Conservation (phyloP, 2,888 invertebrate genomes). For the Diarsia mendica region DNA sequence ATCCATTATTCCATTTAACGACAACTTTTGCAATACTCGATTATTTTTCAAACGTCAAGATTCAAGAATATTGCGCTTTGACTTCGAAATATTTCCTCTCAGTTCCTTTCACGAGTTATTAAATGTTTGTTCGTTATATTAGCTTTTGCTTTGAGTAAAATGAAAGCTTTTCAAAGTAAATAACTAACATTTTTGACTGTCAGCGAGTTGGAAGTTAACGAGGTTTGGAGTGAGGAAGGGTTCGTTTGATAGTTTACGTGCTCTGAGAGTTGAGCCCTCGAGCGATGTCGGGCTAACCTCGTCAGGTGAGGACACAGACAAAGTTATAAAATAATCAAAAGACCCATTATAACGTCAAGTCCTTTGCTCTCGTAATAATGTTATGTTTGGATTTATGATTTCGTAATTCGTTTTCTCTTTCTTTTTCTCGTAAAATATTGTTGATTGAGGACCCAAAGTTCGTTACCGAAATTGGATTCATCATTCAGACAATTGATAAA, state of each 20-base stretch:
- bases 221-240: constrained; percentile 24
- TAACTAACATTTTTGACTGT: constrained; percentile 54
- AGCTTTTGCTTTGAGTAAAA: constrained; percentile 37
- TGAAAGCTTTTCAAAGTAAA: constrained; percentile 44
- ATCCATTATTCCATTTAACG: constrained; percentile 63
- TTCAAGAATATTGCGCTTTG: constrained; percentile 55
- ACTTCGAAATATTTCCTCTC: constrained; percentile 38
- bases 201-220: constrained; percentile 38
- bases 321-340: constrained; percentile 18
- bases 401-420: constrained; percentile 4
- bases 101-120: constrained; percentile 36
- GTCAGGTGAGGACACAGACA: background rate
- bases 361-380: constrained; percentile 11
- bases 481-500: constrained; percentile 22
- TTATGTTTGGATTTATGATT: constrained; percentile 13
- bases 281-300: constrained; percentile 11
- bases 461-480: constrained; percentile 31
- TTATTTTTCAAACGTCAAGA: constrained; percentile 61
- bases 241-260: constrained; percentile 53
- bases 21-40: constrained; percentile 59
- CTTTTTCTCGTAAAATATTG: constrained; percentile 9
- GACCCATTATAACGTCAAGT: background rate
- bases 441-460: constrained; percentile 26
- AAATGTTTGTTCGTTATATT: constrained; percentile 37
- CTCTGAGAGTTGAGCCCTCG: constrained; percentile 29